Evolutionary conservation across 2,797 vertebrate genomes (phyloP), one percentile per base, ranked within the genome.

Genomic region (Syndactyla subalaris): DNA sequence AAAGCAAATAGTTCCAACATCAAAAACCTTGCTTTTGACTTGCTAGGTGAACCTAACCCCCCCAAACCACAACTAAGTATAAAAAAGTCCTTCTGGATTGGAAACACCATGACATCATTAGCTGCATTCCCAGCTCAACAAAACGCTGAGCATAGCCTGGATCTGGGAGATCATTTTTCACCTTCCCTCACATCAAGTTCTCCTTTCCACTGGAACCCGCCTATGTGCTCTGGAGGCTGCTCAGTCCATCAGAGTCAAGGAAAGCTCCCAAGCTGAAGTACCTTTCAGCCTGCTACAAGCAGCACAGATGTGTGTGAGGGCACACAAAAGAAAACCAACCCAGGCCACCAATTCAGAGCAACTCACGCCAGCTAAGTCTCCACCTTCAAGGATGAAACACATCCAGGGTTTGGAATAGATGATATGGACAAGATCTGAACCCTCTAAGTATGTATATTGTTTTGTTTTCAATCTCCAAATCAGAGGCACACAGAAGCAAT

Each of bases 381-480:
- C 46, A 48, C 57, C 70, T 58, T 34, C 82, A 36, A 41, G 41
- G 36, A 61, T 6, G 20, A 49, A 70, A 77, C 38, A 77, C 16
- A 41, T 16, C 54, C 14, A 4, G 27, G 61, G 24, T 34, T 45
- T 72, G 27, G 88, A 92, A 82, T 0, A 55, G 38, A 48, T 34
- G 20, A 32, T 4, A 24, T 2, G 32, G 88, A 71, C 59, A 70
- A 76, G 61, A 52, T 45, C 65, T 30, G 17, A 23, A 79, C 57
- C 27, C 20, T 83, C 23, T 23, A 48, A 49, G 24, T 59, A 68
- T 3, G 45, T 14, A 13, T 0, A 2, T 0, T 2, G 0, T 12
- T n/a, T 20, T 62, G 66, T 51, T 84, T 82, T 38, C 76, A 59
- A 7, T 17, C 32, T 67, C 36, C 43, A 46, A 34, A 65, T 7